Conservation (phyloP, 1,140 invertebrate species). For the Teleopsis dalmanni region DNA sequence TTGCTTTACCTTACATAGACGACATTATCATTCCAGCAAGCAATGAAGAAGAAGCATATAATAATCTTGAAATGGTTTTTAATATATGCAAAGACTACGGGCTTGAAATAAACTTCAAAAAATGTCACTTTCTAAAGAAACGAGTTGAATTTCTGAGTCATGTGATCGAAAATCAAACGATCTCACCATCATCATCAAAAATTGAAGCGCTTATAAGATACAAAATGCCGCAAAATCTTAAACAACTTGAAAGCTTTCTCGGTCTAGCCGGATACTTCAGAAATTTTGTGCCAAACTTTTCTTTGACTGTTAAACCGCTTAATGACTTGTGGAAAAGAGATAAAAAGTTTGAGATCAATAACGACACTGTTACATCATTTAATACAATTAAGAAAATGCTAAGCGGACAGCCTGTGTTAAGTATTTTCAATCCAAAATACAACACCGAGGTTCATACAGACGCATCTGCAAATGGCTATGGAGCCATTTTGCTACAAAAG, state of each 20-base stretch:
- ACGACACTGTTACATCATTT: not conserved
- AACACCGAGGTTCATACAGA: slow-evolving; percentile 38
- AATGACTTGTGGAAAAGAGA: slow-evolving; percentile 8
- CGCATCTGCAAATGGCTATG: slow-evolving; percentile 34
- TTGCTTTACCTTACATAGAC: slow-evolving; percentile 10
- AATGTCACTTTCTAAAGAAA: slow-evolving; percentile 4
- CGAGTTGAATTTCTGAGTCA: not conserved
- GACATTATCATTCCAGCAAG: slow-evolving; percentile 12
- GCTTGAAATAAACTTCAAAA: slow-evolving; percentile 4
- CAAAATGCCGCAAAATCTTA: not conserved
- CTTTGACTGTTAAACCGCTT: slow-evolving; percentile 15
- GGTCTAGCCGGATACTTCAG: slow-evolving; percentile 24
- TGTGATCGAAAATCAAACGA: not conserved
- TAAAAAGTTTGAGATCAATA: not conserved
- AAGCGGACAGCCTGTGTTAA: slow-evolving; percentile 29
- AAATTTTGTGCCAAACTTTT: slow-evolving; percentile 24
- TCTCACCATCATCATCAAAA: not conserved
- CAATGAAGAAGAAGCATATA: slow-evolving; percentile 4
- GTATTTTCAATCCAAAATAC: slow-evolving; percentile 24
- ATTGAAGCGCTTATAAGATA: not conserved
- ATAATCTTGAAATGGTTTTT: slow-evolving; percentile 2
- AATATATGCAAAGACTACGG: slow-evolving; percentile 4
- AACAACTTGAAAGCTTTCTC: slow-evolving; percentile 24
- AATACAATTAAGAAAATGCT: slow-evolving; percentile 7
- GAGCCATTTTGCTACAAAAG: slow-evolving; percentile 30